Conservation (phyloP, 2,797 vertebrate species). For the Crenuchus spilurus region DNA sequence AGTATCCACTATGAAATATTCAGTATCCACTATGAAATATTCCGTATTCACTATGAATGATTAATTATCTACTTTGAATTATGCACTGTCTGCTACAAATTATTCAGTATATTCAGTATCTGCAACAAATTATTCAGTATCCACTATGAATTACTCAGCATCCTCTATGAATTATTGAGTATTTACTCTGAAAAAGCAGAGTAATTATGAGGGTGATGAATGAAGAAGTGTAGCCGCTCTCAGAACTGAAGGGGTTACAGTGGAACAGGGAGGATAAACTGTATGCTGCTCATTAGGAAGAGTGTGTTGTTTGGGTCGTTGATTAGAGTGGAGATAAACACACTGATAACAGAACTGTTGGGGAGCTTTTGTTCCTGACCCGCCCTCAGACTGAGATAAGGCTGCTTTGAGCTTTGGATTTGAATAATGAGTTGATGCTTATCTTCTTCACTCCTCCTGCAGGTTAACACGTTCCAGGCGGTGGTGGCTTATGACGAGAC, state of each 20-base stretch:
- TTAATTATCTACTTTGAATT: too few species aligned
- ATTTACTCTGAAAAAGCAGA: too few species aligned
- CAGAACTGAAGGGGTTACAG: too few species aligned
- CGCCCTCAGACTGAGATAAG: conserved; percentile 27
- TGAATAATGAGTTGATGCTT: conserved; percentile 12
- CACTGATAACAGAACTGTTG: neutral
- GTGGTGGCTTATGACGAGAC: conserved; percentile 86
- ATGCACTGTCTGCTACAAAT: neutral
- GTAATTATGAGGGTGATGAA: neutral
- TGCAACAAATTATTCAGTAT: neutral
- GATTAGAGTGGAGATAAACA: conserved; percentile 1
- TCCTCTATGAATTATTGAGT: neutral
- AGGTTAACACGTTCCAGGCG: conserved; percentile 95
- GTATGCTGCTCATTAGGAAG: neutral
- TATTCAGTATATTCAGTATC: neutral
- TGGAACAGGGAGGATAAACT: neutral
- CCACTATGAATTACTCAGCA: neutral
- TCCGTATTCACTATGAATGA: neutral
- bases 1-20: too few species aligned
- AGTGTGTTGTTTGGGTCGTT: conserved; percentile 5
- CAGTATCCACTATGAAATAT: neutral
- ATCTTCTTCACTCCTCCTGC: conserved; percentile 17
- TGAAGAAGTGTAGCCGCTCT: too few species aligned
- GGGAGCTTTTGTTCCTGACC: conserved; percentile 14
- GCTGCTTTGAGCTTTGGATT: neutral